Base-by-base conservation (phyloP, 2,797 vertebrate genomes). In the Phylloscopus collybita region DNA sequence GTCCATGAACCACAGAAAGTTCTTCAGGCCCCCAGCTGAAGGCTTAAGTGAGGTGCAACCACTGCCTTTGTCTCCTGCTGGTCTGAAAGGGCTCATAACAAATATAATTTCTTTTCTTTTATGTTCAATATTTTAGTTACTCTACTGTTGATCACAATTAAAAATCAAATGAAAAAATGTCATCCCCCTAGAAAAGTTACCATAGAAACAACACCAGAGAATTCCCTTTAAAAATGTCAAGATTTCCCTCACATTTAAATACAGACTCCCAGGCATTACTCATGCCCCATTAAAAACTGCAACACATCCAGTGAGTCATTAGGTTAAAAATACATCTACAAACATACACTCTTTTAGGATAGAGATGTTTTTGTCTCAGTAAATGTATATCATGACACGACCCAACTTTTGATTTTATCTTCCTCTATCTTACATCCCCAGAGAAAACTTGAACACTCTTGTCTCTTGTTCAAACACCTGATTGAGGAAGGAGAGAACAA, bases 221-320 rank as follows among this genome's bases (percentile, higher is more conserved):
- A 97, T 96, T 95, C 95, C 95, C 88, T 95, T 93, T 50, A 67
- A 96, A 96, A 95, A 96, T 86, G 92, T 86, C 92, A 92, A 96
- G 91, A 93, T 94, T 93, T 91, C 95, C 92, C 95, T 93, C 91
- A 79, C 57, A 86, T 94, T 92, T 86, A 94, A 90, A 90, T 64
- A 86, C 13, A 50, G 86, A 86, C 86, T 95, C 73, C 61, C 64
- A 86, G 82, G 95, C 82, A 95, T 95, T 96, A 95, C 87, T 94
- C 95, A 97, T 14, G 49, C 59, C 79, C 73, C 80, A 90, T 88
- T 94, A 96, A 92, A 95, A 96, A 62, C 32, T 93, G 87, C 76
- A 87, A 93, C 64, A 80, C 30, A 89, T 30, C 61, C 64, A 95
- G 59, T 96, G 96, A 96, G 70, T 97, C 94, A 96, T 88, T 88